Evolutionary conservation across 2,888 invertebrate species (phyloP), one percentile per base, ranked within the genome.

Genomic region (Sesia apiformis): DNA sequence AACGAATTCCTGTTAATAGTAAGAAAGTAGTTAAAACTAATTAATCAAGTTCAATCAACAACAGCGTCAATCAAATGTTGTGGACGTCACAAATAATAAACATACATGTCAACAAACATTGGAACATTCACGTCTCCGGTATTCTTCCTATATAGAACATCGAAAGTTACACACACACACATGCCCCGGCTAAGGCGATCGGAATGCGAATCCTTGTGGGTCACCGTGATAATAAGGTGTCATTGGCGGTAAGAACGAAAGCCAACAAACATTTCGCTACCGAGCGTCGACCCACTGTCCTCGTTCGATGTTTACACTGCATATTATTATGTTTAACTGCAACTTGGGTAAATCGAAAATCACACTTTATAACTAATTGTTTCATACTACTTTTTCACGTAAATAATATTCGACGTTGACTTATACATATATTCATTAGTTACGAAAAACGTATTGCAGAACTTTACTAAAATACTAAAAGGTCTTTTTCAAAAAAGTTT

Each of bases 121-220:
- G 23, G 23, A 23, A 23, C 23, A 23, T 23, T 23, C 23, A 23
- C 23, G 23, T 23, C 23, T 23, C 23, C 23, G 23, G 23, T 23
- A 23, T 23, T 23, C 23, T 23, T 23, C 23, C 23, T 23, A 23
- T 23, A 49, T 23, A 49, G 40, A 49, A 53, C 40, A 53, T 53
- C 49, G 39, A 8, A 52, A 52, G 23, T 39, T 40, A 23, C 23
- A n/a, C 38, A 23, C 23, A 23, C 23, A n/a, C 38, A 23, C 23
- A 23, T 4, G 52, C 43, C 39, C 46, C 59, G 52, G 55, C 63
- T 59, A 66, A 60, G 69, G 64, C 62, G 58, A 60, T 73, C 59
- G 81, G 84, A 83, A 84, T 84, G 81, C 67, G 63, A 67, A 67
- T 83, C 83, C 84, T 84, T 81, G 70, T 83, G 68, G 81, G 83